Evolutionary conservation across 2,888 invertebrate genomes (phyloP), one percentile per base, ranked within the genome.

Genomic region (Thera obeliscata): DNA sequence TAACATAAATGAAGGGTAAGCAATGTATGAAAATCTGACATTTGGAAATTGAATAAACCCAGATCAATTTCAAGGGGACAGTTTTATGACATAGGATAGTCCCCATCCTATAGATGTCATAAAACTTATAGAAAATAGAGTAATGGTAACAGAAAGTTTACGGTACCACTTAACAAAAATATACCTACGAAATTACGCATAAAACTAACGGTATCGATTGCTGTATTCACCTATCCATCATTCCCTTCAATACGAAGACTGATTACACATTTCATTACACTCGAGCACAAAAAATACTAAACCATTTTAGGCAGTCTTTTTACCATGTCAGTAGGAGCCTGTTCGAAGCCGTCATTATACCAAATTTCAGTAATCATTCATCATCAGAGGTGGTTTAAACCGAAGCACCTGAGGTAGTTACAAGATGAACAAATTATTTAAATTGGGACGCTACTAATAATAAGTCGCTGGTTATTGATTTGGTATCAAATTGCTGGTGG

Each of bases 281-380:
- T 77, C 50, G 71, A 74, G 61, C 67, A 72, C 72, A 72, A 73
- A 76, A 76, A 73, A 72, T 50, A 56, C 55, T 9, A 8, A 69
- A 64, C 57, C 59, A 69, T 67, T 66, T 60, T 52, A 38, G 75
- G 75, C 79, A 74, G 80, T 81, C 80, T 81, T 84, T 85, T 86
- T 82, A 80, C 78, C 83, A 81, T 84, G 86, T 85, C 88, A 84
- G 87, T 84, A 59, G 62, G 56, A 87, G 87, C 86, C 82, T 79
- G 79, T 74, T 73, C 72, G 79, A 78, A 81, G 78, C 86, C 86
- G 81, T 90, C 89, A 93, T 93, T 93, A 93, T 86, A 87, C 80
- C 76, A 88, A 91, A 91, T 89, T 89, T 87, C 82, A 81, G 90
- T 89, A 93, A 93, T 93, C 91, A 93, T 90, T 91, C 87, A 91